Percentiles rank a stretch among this genome's conserved stretches.
Conservation (phyloP, 2,797 vertebrate species). For the Momotus momota region DNA sequence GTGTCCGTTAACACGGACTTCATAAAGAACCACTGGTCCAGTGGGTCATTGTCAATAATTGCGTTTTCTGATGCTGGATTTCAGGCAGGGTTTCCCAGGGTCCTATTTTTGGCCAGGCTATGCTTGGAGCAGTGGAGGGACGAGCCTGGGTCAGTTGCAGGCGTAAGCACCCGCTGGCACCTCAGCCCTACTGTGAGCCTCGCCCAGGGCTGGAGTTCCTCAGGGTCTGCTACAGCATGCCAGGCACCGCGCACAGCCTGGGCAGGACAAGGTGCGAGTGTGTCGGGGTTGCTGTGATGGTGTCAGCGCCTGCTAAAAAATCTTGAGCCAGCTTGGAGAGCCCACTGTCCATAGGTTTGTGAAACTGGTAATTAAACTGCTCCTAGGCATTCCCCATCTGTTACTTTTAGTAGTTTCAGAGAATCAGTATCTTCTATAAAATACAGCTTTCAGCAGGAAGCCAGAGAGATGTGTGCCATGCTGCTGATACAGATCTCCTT, state of each 20-base stretch:
- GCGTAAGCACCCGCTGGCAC: accelerated
- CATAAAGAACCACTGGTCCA: background rate
- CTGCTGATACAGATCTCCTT: background rate
- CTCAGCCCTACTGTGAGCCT: background rate
- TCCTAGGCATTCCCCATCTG: background rate
- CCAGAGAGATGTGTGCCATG: background rate
- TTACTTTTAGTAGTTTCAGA: background rate
- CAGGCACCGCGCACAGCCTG: accelerated
- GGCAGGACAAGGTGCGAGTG: accelerated
- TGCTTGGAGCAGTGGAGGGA: background rate
- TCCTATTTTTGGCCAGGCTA: background rate
- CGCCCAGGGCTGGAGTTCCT: background rate
- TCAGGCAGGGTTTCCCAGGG: background rate
- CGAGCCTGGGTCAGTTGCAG: accelerated
- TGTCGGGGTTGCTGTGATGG: background rate
- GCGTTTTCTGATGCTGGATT: background rate
- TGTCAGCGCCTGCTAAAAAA: background rate
- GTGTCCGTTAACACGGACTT: accelerated
- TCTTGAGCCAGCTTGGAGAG: background rate
- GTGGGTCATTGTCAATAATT: background rate
- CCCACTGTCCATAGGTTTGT: background rate
- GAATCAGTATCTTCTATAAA: background rate
- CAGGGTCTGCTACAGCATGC: accelerated
- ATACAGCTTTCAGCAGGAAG: background rate
- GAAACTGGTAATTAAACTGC: background rate